Evolutionary conservation across 2,888 invertebrate genomes (phyloP).

Genomic region (Toxonevra muliebris): DNA sequence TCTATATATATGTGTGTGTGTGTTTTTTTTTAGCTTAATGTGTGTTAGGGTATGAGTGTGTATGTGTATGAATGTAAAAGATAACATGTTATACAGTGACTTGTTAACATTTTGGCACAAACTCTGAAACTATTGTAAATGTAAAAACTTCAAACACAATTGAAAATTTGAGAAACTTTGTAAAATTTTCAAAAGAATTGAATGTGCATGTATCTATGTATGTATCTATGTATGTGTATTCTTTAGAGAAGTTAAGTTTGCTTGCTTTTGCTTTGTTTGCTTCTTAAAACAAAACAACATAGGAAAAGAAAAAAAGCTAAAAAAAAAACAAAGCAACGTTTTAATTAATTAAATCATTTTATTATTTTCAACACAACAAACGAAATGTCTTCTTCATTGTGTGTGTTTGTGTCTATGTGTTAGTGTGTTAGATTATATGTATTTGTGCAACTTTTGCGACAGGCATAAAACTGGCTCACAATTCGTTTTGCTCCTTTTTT

Average conservation of each 20-base stretch:
- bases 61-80: not conserved
- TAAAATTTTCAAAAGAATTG: no score
- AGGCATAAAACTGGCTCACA: not conserved
- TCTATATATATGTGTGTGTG: not conserved
- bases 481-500: constrained; percentile 2
- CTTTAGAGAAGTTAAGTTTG: no score
- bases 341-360: no score
- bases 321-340: no score
- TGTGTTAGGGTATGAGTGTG: not conserved
- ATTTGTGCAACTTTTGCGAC: not conserved
- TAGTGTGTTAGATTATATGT: not conserved
- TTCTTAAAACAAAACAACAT: no score
- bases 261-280: no score
- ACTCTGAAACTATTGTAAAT: not conserved
- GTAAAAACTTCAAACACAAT: no score
- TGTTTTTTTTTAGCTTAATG: not conserved
- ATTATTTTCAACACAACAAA: not conserved
- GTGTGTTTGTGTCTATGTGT: not conserved
- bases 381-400: not conserved
- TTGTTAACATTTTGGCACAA: not conserved
- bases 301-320: no score
- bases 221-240: no score
- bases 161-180: no score
- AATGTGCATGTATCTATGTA: no score
- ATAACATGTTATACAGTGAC: no score